phyloP scores from a whole-genome alignment of 2,113 vertebrate species.

The Lophochroa leadbeateri region DNA sequence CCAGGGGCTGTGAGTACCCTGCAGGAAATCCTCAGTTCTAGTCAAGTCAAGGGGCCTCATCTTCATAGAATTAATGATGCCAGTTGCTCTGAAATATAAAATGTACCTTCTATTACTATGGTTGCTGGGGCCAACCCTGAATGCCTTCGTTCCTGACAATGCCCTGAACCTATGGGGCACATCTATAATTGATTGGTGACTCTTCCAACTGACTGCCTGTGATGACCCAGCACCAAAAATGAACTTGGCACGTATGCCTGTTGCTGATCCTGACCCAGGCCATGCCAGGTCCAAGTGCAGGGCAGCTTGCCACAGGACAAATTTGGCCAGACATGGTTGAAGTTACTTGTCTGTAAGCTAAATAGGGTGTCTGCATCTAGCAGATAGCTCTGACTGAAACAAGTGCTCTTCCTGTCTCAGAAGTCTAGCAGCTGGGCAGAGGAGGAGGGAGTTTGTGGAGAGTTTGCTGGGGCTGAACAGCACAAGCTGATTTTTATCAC shows the following conservation, averaged over 20 bases:
- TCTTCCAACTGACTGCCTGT: background rate
- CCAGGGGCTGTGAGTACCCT: background rate
- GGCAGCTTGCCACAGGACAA: background rate
- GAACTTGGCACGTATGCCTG: background rate
- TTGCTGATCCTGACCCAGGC: background rate
- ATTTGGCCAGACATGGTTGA: background rate
- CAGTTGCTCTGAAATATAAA: background rate
- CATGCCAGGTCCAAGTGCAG: background rate
- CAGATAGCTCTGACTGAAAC: background rate
- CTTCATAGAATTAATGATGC: background rate
- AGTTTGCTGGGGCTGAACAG: background rate
- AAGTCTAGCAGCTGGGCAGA: background rate
- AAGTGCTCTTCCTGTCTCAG: background rate
- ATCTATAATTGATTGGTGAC: background rate
- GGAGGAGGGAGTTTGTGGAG: background rate
- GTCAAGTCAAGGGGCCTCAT: background rate
- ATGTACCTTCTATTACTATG: background rate
- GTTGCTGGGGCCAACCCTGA: background rate
- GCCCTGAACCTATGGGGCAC: background rate
- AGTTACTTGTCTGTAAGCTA: background rate
- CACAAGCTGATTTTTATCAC: background rate
- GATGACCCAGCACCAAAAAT: background rate
- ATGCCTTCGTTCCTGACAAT: background rate
- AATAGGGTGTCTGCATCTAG: background rate
- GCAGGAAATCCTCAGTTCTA: background rate